phyloP scores from a whole-genome alignment of 2,888 invertebrate genomes.

The Antheraea yamamai region DNA sequence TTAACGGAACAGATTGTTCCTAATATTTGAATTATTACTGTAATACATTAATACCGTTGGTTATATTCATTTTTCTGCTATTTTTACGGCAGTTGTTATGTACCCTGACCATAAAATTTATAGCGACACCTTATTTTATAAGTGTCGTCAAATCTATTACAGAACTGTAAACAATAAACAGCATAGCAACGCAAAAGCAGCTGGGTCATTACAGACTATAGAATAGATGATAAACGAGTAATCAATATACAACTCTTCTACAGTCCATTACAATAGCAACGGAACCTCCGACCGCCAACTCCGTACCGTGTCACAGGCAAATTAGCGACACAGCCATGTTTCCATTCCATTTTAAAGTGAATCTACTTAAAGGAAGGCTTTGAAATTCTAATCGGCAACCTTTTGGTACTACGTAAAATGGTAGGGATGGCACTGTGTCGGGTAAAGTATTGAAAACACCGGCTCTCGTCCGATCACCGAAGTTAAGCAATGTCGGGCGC shows the following conservation, averaged over 20 bases:
- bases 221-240: not conserved
- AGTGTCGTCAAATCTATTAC: not conserved
- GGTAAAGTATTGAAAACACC: slow-evolving; percentile 40
- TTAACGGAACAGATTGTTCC: not conserved
- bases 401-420: too few relatives aligned
- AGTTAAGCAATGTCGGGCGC: slow-evolving; percentile 78
- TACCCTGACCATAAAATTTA: not conserved
- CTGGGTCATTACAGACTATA: not conserved
- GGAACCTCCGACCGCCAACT: too few relatives aligned
- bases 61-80: not conserved
- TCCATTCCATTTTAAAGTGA: too few relatives aligned
- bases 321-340: too few relatives aligned
- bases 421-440: too few relatives aligned
- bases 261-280: too few relatives aligned
- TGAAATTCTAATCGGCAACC: too few relatives aligned
- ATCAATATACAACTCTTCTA: not conserved
- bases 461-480: slow-evolving; percentile 79
- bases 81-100: not conserved
- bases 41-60: not conserved
- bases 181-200: not conserved
- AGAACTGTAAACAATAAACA: not conserved
- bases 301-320: too few relatives aligned
- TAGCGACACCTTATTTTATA: not conserved
- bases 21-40: not conserved
- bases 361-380: too few relatives aligned